Base-by-base conservation (phyloP, 2,888 invertebrate genomes). In the Caenorhabditis wallacei region DNA sequence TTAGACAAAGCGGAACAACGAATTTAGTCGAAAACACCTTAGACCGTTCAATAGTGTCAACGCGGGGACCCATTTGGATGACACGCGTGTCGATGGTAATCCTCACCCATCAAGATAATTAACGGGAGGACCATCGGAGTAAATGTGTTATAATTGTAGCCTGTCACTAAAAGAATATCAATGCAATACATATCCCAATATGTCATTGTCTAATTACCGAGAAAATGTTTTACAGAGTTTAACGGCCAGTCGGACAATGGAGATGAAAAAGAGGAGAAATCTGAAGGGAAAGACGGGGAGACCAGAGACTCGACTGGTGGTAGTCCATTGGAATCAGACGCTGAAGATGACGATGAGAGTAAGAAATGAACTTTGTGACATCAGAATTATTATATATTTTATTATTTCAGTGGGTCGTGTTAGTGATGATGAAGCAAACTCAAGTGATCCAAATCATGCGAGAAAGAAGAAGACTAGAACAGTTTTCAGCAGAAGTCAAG, bases 401-500 rank as follows among this genome's bases (percentile, higher is more conserved):
- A 18, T 5, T 18, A 3, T 46, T 59, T 48, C 69, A 79, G 85
- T 64, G 30, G 71, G 63, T n/a, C 74, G 85, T 46, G 87, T 80
- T 10, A 85, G 85, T 68, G 87, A 87, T 56, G 86, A 87, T n/a
- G 87, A 87, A 4, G 74, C 76, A 0, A 80, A 82, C n/a, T 72
- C 78, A 3, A 79, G 84, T 53, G 78, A 72, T 30, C 82, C 80
- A 53, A 66, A 70, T 11, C 63, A 66, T 1, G 83, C 72, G 16
- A 75, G 89, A 68, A 91, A 91, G 84, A 91, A 91, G 80, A 91
- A 91, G 61, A 92, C 91, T 1, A 75, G 91, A 24, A 91, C 91
- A 10, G 91, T 91, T 3, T 91, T 91, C 82, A 90, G 89, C 43
- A 64, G 91, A 22, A 84, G 83, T 43, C 91, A 91, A 76, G 74